phyloP scores from a whole-genome alignment of 2,113 vertebrate genomes.

The Hyla sarda region DNA sequence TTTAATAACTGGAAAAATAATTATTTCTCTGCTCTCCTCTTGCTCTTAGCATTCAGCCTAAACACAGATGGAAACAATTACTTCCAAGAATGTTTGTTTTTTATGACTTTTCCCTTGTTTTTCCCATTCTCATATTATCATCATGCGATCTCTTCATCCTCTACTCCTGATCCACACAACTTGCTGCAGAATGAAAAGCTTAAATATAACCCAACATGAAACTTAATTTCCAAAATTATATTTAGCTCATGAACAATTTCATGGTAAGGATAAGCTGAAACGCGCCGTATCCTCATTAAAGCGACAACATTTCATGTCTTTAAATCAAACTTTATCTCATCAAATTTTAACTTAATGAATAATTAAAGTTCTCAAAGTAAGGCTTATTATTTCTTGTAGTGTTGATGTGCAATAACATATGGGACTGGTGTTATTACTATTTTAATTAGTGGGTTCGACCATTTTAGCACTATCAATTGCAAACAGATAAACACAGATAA shows the following conservation, averaged over 20 bases:
- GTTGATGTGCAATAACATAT: not conserved
- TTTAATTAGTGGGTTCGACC: too few species aligned
- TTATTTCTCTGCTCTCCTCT: not conserved
- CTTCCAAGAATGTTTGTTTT: not conserved
- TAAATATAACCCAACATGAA: constrained; percentile 4
- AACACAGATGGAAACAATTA: constrained; percentile 41
- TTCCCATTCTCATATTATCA: not conserved
- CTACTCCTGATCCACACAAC: not conserved
- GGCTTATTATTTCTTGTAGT: not conserved
- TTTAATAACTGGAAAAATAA: not conserved
- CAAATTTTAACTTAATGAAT: constrained; percentile 28
- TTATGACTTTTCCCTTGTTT: not conserved
- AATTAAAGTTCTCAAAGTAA: constrained; percentile 5
- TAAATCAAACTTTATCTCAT: constrained; percentile 29
- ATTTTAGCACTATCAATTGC: too few species aligned
- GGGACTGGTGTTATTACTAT: not conserved
- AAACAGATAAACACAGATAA: too few species aligned
- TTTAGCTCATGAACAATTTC: constrained; percentile 30
- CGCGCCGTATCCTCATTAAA: constrained; percentile 24
- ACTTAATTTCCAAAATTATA: constrained; percentile 15
- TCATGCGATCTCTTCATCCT: not conserved
- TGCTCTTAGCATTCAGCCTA: not conserved
- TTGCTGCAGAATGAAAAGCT: not conserved
- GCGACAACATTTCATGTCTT: constrained; percentile 3
- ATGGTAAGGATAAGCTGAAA: constrained; percentile 31